phyloP scores from a whole-genome alignment of 1,140 invertebrate species.

The Neodiprion pinetum region DNA sequence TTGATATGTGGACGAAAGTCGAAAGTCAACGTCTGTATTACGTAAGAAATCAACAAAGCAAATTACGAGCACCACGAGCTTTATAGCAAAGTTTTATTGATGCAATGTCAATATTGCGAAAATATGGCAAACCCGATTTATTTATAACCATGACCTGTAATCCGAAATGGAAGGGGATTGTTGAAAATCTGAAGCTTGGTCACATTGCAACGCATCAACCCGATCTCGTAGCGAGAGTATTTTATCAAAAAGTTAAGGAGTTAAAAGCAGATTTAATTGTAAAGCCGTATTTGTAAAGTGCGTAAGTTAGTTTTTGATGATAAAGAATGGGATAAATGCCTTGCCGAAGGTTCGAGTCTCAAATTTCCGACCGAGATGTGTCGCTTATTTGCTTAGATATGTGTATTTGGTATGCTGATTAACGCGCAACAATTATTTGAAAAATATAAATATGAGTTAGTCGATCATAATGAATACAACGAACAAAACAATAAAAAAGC shows the following conservation, averaged over 20 bases:
- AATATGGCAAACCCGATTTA: constrained; percentile 13
- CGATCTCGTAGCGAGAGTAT: constrained; percentile 1
- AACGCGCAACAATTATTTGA: constrained; percentile 21
- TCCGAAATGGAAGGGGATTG: constrained; percentile 23
- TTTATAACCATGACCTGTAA: not conserved
- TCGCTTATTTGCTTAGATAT: constrained; percentile 26
- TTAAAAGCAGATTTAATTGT: constrained; percentile 19
- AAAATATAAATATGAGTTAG: constrained; percentile 25
- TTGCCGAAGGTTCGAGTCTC: too few relatives aligned
- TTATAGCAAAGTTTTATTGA: constrained; percentile 17
- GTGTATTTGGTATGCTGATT: constrained; percentile 23
- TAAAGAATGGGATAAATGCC: not conserved
- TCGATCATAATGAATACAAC: constrained; percentile 15
- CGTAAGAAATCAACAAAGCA: constrained; percentile 23
- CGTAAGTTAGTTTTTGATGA: constrained; percentile 5
- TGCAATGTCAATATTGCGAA: constrained; percentile 6
- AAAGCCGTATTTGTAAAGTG: constrained; percentile 25
- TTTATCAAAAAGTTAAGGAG: constrained; percentile 13
- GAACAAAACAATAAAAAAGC: constrained; percentile 18
- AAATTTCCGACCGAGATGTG: constrained; percentile 12
- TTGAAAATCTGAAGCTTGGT: constrained; percentile 20
- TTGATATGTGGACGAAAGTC: constrained; percentile 26
- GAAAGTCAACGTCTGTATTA: constrained; percentile 23
- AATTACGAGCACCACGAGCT: constrained; percentile 11
- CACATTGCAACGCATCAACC: constrained; percentile 1